A percentile compares a stretch with the other conserved stretches of the same genome.
phyloP scores from a whole-genome alignment of 2,797 vertebrate species.

The Vireo griseus region DNA sequence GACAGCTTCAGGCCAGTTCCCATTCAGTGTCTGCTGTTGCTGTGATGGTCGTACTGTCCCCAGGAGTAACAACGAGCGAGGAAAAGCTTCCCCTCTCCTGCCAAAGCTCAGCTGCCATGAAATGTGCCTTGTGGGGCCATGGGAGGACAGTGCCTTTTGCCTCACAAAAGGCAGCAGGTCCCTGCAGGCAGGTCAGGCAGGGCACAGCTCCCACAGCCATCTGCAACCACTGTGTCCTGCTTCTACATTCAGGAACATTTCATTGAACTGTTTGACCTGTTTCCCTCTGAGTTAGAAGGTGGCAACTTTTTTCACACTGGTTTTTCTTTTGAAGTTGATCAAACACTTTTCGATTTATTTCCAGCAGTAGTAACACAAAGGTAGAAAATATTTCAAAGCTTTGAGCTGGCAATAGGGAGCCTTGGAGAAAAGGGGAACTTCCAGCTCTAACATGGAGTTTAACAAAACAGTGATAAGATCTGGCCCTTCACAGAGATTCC shows the following conservation, averaged over 20 bases:
- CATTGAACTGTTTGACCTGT: neutral
- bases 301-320: neutral
- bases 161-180: neutral
- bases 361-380: neutral
- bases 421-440: neutral
- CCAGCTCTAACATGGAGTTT: neutral
- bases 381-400: neutral
- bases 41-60: neutral
- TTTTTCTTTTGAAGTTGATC: neutral
- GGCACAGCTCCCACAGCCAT: neutral
- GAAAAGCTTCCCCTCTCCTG: neutral
- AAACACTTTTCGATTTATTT: neutral
- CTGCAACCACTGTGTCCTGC: neutral
- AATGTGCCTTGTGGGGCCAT: neutral
- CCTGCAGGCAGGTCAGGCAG: neutral
- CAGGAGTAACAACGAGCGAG: accelerated
- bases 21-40: neutral
- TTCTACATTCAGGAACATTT: neutral
- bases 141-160: neutral
- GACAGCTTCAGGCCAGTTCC: neutral
- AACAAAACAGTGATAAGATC: neutral
- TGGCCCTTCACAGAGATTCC: neutral
- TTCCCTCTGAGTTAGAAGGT: neutral
- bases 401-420: neutral
- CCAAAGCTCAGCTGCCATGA: neutral